phyloP scores from a whole-genome alignment of 2,888 invertebrate genomes.

The Drosophila neonasuta region DNA sequence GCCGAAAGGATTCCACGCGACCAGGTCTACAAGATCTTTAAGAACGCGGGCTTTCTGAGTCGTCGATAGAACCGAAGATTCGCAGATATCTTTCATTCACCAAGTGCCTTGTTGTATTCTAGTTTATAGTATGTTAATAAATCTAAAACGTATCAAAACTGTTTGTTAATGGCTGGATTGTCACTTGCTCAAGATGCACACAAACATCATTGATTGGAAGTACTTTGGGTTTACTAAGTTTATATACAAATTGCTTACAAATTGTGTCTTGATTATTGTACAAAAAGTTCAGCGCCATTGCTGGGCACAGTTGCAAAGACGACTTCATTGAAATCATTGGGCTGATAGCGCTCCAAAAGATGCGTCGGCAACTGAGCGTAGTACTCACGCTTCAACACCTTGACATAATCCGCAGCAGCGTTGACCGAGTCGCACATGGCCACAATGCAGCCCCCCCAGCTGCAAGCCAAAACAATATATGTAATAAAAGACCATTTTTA shows the following conservation, averaged over 20 bases:
- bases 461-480: slow-evolving; percentile 67
- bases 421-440: slow-evolving; percentile 85
- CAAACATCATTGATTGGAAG: not conserved
- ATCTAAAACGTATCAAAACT: slow-evolving; percentile 10
- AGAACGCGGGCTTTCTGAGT: slow-evolving; percentile 85
- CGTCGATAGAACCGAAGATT: slow-evolving; percentile 61
- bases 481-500: not conserved
- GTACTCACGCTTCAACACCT: slow-evolving; percentile 87
- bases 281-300: slow-evolving; percentile 79
- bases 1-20: slow-evolving; percentile 91
- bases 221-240: slow-evolving; percentile 36
- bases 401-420: slow-evolving; percentile 87
- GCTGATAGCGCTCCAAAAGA: slow-evolving; percentile 82
- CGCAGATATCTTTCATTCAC: slow-evolving; percentile 55
- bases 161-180: not conserved
- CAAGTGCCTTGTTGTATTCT: slow-evolving; percentile 64
- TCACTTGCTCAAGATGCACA: not conserved
- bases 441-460: slow-evolving; percentile 98
- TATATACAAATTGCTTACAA: slow-evolving; percentile 36
- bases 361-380: slow-evolving; percentile 84
- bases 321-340: slow-evolving; percentile 83
- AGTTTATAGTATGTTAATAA: slow-evolving; percentile 68
- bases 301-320: slow-evolving; percentile 87
- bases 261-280: slow-evolving; percentile 37
- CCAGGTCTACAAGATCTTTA: slow-evolving; percentile 89